phyloP scores from a whole-genome alignment of 2,797 vertebrate species.

The Microctenopoma lineatum region DNA sequence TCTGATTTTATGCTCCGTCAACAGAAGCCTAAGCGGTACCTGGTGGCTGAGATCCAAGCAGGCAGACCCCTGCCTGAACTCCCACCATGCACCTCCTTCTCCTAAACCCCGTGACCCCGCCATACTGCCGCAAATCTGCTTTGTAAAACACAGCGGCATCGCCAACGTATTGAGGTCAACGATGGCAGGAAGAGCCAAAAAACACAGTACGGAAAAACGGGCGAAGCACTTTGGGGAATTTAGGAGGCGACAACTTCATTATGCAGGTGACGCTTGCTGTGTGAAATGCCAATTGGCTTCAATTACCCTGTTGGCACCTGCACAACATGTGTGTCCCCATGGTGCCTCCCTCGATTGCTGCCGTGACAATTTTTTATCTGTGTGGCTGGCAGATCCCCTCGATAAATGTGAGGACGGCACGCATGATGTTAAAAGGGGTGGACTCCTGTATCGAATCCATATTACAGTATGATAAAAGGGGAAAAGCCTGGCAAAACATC shows the following conservation, averaged over 20 bases:
- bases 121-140: constrained; percentile 2
- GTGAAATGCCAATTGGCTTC: constrained; percentile 70
- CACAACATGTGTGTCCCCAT: constrained; percentile 51
- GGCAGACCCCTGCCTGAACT: constrained; percentile 29
- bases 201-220: constrained; percentile 31
- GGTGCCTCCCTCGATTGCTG: constrained; percentile 42
- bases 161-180: constrained; percentile 14
- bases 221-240: constrained; percentile 45
- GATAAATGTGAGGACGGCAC: constrained; percentile 26
- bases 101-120: constrained; percentile 21
- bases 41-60: constrained; percentile 6
- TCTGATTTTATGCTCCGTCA: constrained; percentile 23
- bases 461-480: constrained; percentile 1
- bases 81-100: constrained; percentile 15
- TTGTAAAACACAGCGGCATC: constrained; percentile 10
- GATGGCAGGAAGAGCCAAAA: constrained; percentile 6
- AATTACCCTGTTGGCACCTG: constrained; percentile 66
- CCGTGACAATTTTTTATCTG: constrained; percentile 48
- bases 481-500: constrained; percentile 18
- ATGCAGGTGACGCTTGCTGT: constrained; percentile 37
- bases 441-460: constrained; percentile 32
- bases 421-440: constrained; percentile 25
- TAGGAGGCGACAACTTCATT: constrained; percentile 53
- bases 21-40: constrained; percentile 13
- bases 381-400: constrained; percentile 15